Conservation (phyloP, 2,113 vertebrate species). For the Grantiella picta region DNA sequence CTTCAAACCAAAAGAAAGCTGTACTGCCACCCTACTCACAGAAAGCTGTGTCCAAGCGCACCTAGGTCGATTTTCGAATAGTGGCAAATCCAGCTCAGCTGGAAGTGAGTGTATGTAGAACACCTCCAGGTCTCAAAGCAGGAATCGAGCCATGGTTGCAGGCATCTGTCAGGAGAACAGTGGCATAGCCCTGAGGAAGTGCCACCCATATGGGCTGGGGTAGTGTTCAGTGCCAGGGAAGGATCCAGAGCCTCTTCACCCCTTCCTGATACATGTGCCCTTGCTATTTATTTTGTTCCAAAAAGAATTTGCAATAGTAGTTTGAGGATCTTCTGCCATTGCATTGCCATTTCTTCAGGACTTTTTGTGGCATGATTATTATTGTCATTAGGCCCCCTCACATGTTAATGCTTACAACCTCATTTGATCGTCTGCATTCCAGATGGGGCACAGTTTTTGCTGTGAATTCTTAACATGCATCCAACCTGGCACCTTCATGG, state of each 20-base stretch:
- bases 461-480: neutral
- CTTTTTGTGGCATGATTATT: neutral
- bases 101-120: fast-evolving
- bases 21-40: fast-evolving
- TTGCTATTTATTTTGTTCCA: neutral
- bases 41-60: neutral
- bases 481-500: neutral
- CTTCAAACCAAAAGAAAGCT: neutral
- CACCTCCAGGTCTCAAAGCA: fast-evolving
- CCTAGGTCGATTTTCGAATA: neutral
- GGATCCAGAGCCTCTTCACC: neutral
- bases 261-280: neutral
- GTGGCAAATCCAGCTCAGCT: neutral
- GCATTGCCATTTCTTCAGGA: constrained; percentile 6
- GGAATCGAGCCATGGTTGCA: neutral
- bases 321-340: constrained; percentile 1
- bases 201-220: neutral
- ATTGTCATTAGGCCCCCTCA: neutral
- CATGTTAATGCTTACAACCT: neutral
- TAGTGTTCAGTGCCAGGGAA: fast-evolving
- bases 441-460: neutral
- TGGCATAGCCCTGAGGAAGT: neutral
- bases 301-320: neutral
- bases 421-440: neutral
- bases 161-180: neutral